phyloP scores from a whole-genome alignment of 2,113 vertebrate species.

The Macquaria australasica region DNA sequence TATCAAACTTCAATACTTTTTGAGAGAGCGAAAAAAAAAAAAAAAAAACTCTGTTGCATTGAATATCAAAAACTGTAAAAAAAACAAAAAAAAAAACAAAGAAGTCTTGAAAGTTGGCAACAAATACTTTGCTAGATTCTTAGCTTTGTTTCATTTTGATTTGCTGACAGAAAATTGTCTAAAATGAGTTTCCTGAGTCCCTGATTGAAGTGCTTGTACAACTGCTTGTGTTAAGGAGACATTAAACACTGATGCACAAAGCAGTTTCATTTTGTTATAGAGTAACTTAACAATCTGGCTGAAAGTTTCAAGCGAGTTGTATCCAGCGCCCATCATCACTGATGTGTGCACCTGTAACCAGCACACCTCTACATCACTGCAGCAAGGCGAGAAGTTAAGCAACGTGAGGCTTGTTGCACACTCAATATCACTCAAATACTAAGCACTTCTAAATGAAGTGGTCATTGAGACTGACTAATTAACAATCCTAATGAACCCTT shows the following conservation, averaged over 20 bases:
- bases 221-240: neutral
- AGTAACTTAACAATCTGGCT: neutral
- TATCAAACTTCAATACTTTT: neutral
- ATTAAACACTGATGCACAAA: neutral
- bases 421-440: neutral
- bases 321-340: neutral
- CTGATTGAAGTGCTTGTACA: neutral
- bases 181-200: neutral
- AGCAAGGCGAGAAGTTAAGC: neutral
- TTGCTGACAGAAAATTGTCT: no score
- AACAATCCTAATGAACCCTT: constrained; percentile 5
- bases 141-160: no score
- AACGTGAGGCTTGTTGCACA: neutral
- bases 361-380: neutral
- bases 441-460: neutral
- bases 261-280: neutral
- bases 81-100: no score
- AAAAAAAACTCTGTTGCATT: neutral
- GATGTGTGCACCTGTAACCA: neutral
- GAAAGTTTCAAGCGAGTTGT: neutral
- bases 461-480: neutral
- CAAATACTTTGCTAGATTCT: neutral
- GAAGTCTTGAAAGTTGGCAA: neutral
- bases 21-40: neutral
- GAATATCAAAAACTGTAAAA: neutral